Percentiles rank a stretch among this genome's conserved stretches.
Conservation (phyloP, 2,888 invertebrate genomes). For the Xestia sexstrigata region DNA sequence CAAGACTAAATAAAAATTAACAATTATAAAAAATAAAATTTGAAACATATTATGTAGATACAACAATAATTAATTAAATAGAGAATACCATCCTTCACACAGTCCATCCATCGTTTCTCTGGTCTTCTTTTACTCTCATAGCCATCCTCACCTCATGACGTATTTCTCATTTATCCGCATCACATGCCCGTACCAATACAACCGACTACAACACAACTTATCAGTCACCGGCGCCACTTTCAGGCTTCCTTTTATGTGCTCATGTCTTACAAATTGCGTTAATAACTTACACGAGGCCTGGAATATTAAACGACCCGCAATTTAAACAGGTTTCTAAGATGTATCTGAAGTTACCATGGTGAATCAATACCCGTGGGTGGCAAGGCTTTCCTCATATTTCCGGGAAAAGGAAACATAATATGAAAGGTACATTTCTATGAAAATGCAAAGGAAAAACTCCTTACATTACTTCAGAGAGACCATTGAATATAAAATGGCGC, state of each 20-base stretch:
- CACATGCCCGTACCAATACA: background rate
- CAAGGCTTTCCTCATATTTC: constrained; percentile 34
- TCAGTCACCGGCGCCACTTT: background rate
- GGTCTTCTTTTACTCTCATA: background rate
- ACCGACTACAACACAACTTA: background rate
- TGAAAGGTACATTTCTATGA: constrained; percentile 21
- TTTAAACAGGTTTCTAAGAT: background rate
- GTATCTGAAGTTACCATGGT: constrained; percentile 41
- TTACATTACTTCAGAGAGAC: constrained; percentile 24
- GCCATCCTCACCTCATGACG: background rate
- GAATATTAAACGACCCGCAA: constrained; percentile 3
- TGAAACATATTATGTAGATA: no score
- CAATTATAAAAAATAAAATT: no score
- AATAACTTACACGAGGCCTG: background rate
- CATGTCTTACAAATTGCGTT: background rate
- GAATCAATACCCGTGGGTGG: constrained; percentile 42
- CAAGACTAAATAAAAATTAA: no score
- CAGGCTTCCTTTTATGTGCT: background rate
- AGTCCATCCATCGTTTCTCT: background rate
- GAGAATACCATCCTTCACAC: background rate
- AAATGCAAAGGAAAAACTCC: constrained; percentile 24
- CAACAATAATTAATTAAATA: no score
- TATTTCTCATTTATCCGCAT: background rate
- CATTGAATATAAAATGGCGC: constrained; percentile 28
- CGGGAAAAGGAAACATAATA: constrained; percentile 19